phyloP scores from a whole-genome alignment of 2,113 vertebrate species.

The Vicugna pacos region DNA sequence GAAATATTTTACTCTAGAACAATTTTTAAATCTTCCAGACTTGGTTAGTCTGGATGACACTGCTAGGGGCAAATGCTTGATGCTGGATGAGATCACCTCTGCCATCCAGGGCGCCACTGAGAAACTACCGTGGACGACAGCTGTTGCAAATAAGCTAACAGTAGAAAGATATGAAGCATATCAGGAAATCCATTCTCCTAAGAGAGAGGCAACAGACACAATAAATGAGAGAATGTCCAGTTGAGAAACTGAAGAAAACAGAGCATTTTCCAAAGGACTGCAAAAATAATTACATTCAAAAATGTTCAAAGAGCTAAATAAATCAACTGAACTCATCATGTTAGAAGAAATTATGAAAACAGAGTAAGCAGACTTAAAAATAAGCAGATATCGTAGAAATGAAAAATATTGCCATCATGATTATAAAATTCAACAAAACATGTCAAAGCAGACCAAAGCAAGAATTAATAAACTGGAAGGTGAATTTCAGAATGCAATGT shows the following conservation, averaged over 20 bases:
- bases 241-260: conserved; percentile 34
- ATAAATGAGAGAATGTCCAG: conserved; percentile 36
- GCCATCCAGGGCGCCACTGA: neutral
- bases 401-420: neutral
- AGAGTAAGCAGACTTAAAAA: conserved; percentile 13
- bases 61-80: neutral
- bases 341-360: neutral
- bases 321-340: conserved; percentile 14
- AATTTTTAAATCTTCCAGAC: neutral
- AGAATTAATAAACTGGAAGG: conserved; percentile 3
- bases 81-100: neutral
- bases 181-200: conserved; percentile 1
- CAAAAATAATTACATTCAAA: conserved; percentile 52
- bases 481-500: neutral
- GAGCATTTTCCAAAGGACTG: conserved; percentile 49
- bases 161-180: neutral
- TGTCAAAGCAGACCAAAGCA: conserved; percentile 18
- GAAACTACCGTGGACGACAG: neutral
- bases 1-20: conserved; percentile 31
- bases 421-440: neutral
- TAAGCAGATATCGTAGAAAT: neutral
- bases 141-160: neutral
- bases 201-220: neutral
- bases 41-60: neutral
- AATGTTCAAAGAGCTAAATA: conserved; percentile 56